Evolutionary conservation across 1,140 invertebrate genomes (phyloP), one percentile per base, ranked within the genome.

Genomic region (Mactra quadrangularis): DNA sequence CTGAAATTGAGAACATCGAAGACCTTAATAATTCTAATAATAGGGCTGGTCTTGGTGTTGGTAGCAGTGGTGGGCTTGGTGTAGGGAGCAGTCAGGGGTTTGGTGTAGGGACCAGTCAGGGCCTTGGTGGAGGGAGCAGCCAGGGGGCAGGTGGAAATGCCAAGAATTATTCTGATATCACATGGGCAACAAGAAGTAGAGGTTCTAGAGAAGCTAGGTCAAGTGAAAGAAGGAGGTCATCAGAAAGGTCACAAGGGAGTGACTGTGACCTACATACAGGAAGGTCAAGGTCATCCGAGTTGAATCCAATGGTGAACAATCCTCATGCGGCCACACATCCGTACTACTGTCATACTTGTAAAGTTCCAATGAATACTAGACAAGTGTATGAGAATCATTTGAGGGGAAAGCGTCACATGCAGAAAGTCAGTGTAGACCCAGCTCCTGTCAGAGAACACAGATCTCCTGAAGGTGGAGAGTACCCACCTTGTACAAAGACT

Each of bases 301-400:
- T n/a, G 15, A 45, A 35, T 22, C 64, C 45, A 17, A 50, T 13
- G 4, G 27, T 50, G 3, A 31, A 41, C 35, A 84, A 62, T 53
- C 82, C 82, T 6, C 66, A 76, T 59, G 50, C 64, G 11, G 74
- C 57, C 1, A 84, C 60, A 6, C 82, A 82, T 66, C 64, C 59
- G 4, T 91, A 76, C 79, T 87, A 82, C 50, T 91, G 90, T 53
- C 19, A 60, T 15, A 77, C 87, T 2, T 91, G 90, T 82, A 75
- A 87, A 33, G 41, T 62, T 35, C 87, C 82, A 22, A 87, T 89
- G 87, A 88, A 90, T 72, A 87, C 87, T 15, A 78, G 79, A 60
- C 85, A 89, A 50, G 55, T 53, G n/a, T 87, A 84, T 27, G 72
- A 87, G 11, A 64, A 50, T 1, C 89, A 90, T 70, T 9, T 90